Percentiles rank a stretch among this genome's conserved stretches.
Evolutionary conservation across 2,113 vertebrate species (phyloP).

Genomic region (Cryptotis parvus): DNA sequence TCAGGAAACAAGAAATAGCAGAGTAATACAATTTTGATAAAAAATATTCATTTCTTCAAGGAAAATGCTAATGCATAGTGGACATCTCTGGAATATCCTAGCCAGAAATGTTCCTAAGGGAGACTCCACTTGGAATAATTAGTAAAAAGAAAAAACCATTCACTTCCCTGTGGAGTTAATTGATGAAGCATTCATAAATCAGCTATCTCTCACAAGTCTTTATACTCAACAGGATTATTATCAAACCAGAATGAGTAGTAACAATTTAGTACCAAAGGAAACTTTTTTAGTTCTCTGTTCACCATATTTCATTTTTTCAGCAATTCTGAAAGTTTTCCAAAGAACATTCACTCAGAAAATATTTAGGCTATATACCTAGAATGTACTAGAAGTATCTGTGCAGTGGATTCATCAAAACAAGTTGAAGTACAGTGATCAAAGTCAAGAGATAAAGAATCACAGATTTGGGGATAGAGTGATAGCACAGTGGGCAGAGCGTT

Average conservation of each 20-base stretch:
- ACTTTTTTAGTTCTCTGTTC: neutral
- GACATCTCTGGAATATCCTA: neutral
- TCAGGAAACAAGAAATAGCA: slow-evolving; percentile 27
- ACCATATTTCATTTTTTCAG: neutral
- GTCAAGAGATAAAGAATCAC: neutral
- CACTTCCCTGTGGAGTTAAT: too few relatives aligned
- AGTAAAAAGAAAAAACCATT: slow-evolving; percentile 10
- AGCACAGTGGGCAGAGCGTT: too few relatives aligned
- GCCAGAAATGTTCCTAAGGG: neutral
- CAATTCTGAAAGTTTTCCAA: neutral
- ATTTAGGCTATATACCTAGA: neutral
- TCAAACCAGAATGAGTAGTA: neutral
- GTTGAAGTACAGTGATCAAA: neutral
- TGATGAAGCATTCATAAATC: neutral
- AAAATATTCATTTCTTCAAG: neutral
- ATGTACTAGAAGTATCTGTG: neutral
- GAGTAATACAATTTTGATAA: too few relatives aligned
- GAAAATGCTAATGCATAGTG: neutral
- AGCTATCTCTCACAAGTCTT: slow-evolving; percentile 13
- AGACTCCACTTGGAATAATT: neutral
- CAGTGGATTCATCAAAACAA: neutral
- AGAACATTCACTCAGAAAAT: slow-evolving; percentile 12
- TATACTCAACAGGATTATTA: neutral
- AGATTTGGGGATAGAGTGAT: too few relatives aligned
- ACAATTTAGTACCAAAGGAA: neutral